Percentiles rank a stretch among this genome's conserved stretches.
These are phyloP conservation scores for Gallinago solitaria DNA, from an alignment of 2,797 vertebrate species.

Conservation along the genomic window DNA sequence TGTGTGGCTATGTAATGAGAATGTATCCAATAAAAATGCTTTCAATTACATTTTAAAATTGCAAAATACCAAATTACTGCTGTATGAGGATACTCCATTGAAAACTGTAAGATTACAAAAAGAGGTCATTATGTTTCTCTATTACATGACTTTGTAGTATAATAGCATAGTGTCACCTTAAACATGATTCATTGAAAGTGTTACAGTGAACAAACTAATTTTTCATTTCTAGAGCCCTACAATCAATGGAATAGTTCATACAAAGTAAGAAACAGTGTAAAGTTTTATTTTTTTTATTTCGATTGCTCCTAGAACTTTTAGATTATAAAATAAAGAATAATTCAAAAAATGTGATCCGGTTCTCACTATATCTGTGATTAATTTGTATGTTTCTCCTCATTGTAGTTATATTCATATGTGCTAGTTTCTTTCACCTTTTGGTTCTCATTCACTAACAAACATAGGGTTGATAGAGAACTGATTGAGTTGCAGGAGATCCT, in stretches of 20 bases:
- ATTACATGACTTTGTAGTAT: slow-evolving; percentile 12
- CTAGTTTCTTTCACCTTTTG: background rate
- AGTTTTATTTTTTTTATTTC: background rate
- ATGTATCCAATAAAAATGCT: slow-evolving; percentile 39
- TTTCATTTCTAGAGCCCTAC: background rate
- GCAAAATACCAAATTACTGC: slow-evolving; percentile 50
- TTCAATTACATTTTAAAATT: slow-evolving; percentile 57
- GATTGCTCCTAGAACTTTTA: background rate
- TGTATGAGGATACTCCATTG: slow-evolving; percentile 9
- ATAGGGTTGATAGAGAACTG: background rate
- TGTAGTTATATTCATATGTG: background rate
- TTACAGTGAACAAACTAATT: slow-evolving; percentile 2
- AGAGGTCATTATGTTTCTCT: slow-evolving; percentile 47
- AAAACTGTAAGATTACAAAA: slow-evolving; percentile 19
- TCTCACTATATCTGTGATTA: background rate
- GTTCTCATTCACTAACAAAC: background rate
- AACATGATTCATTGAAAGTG: slow-evolving; percentile 1
- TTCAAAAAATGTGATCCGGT: background rate
- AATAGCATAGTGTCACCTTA: slow-evolving; percentile 25
- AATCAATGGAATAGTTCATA: background rate
- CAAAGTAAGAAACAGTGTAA: background rate
- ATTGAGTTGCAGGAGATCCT: background rate
- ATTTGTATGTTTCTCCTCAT: background rate
- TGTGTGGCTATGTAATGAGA: slow-evolving; percentile 43
- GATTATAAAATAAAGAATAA: background rate